Base-by-base conservation (phyloP, 2,797 vertebrate genomes). In the Fistularia tabacaria region DNA sequence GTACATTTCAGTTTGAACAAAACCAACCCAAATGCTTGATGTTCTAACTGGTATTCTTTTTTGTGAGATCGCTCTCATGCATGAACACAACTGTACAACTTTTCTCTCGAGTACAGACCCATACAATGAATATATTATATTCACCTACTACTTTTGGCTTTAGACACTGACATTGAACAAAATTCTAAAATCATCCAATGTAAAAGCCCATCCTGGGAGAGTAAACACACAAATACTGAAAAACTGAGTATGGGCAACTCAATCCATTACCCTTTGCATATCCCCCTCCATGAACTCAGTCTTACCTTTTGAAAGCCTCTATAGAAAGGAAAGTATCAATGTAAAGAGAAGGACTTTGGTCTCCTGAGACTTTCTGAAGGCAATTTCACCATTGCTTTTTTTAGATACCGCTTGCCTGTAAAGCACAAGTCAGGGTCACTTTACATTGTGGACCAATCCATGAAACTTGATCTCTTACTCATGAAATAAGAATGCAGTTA, bases 401-500 rank as follows among this genome's bases (percentile, higher is more conserved):
- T 87, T 85, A 84, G 82, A 76, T 59, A 14, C 63, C 36, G 71
- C 74, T 79, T 57, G 59, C 60, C 41, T 77, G 69, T 46, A 14
- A 49, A 65, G 72, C 63, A 71, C 50, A 70, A 66, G 37, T 37
- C 44, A 10, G 74, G 83, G 77, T 85, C 80, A 80, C 73, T 79
- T 85, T 84, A 86, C 83, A 85, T 80, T 63, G 51, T 78, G 66
- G 66, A 54, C 59, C 44, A 12, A 69, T 66, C 65, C 64, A 69
- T 70, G 85, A 87, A 85, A 86, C 58, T 42, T 78, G 69, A 85
- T 73, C 80, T 44, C 6, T 60, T 57, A 52, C 84, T 89, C 82
- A 63, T 76, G 69, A 77, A 87, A 89, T 80, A 85, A 79, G 77
- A 81, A 84, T 69, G 71, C 64, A 62, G 73, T 80, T 74, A 71